Base-by-base conservation (phyloP, 1,140 invertebrate species). In the Nasonia giraulti region DNA sequence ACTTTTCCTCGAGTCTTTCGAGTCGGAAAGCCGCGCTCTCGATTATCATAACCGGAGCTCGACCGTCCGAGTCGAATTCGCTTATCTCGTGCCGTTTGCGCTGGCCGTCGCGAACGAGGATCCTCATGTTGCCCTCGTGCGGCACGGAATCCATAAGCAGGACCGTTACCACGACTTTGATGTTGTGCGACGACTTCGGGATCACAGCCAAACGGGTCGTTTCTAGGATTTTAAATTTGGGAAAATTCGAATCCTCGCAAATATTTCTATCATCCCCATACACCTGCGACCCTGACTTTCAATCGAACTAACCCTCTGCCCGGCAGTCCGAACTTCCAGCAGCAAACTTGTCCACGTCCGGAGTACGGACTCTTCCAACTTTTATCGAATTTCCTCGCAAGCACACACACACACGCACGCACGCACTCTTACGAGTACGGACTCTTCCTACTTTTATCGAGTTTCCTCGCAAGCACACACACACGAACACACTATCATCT, bases 21-120 rank as follows among this genome's bases (percentile, higher is more conserved):
- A 94, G 94, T 86, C 93, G 92, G 89, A 96, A 95, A 8, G 91
- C 91, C 1, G 94, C 91, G 1, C 94, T 94, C 85, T 94, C 93
- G 17, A 94, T 89, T 11, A 95, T 90, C 82, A 92, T 55, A 27
- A 87, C 68, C 55, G 87, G 84, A 8, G 85, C 86, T 14, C 83
- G 81, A 78, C 90, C 86, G 62, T 90, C 76, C 40, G 86, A 86
- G 87, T 87, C 80, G 77, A 91, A 88, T 84, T 90, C 83, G 78
- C 88, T 80, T 85, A 92, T 85, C 84, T 91, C 86, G 88, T 92
- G 86, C 80, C 91, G 73, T 81, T 89, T 88, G 62, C 89, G 90
- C 10, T 87, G 66, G 10, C 89, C 88, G 66, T 93, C 90, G 17
- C 90, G 91, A 23, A 93, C 86, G 2, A 89, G 86, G 23, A 93